Evolutionary conservation across 2,797 vertebrate species (phyloP), one percentile per base, ranked within the genome.

Genomic region (Limnodromus scolopaceus): DNA sequence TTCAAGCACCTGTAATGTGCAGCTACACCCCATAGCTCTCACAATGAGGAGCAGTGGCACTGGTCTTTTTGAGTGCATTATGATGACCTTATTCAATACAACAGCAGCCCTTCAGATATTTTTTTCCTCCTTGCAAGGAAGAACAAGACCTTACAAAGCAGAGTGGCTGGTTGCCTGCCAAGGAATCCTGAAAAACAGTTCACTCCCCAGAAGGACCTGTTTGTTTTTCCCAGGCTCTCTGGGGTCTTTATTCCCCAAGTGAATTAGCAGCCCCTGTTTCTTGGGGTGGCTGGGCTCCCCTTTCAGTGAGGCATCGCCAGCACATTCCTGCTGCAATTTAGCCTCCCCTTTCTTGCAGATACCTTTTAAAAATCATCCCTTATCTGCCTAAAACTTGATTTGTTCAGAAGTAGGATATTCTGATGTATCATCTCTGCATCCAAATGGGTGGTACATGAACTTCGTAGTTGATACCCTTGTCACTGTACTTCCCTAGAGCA

Each of bases 171-270:
- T 96, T 94, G 95, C 39, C 82, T 97, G 96, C 97, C 97, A 97
- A 96, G 75, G 85, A 96, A 96, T 97, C 96, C 95, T 97, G 94
- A 95, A 96, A 96, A 97, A 96, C 95, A 96, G 76, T 96, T 96
- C 86, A 45, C 66, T 95, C 89, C 86, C 89, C 90, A 96, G 96
- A 96, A 96, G 93, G 94, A 96, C 93, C 93, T 95, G 87, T 97
- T 97, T 96, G 93, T 96, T 97, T 97, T 97, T 97, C 97, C 94
- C 97, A 97, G 96, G 93, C 94, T 96, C 88, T 79, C 91, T 94
- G 90, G 92, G 82, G 92, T 97, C 60, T 93, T 94, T 97, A 91
- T 95, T 92, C 58, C 75, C 65, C 66, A 24, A 61, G 53, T 85
- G 93, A 97, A 94, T 90, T 96, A 95, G 82, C 79, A 84, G 82